These are phyloP conservation scores for Catharus bicknelli DNA, from an alignment of 2,113 vertebrate genomes.

Conservation along the genomic window DNA sequence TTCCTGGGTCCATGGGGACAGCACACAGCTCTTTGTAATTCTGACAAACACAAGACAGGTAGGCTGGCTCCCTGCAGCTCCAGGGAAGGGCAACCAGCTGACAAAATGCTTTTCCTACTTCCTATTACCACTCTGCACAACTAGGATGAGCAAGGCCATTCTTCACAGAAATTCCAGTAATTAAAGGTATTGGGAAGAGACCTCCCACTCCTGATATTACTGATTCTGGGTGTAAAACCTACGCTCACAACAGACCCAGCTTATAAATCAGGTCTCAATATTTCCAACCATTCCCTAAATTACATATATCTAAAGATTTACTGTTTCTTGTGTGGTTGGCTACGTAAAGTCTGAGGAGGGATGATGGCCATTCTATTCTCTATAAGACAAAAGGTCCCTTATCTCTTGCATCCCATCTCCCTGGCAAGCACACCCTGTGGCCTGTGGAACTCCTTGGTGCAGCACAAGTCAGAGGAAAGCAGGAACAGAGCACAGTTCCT, in stretches of 20 bases:
- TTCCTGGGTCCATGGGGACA: not conserved
- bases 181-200: not conserved
- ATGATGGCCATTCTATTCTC: not conserved
- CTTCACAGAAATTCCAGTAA: not conserved
- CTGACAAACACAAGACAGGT: rapidly evolving
- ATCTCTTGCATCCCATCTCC: not conserved
- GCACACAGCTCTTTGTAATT: not conserved
- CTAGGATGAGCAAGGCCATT: not conserved
- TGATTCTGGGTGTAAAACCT: not conserved
- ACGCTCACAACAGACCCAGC: not conserved
- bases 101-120: not conserved
- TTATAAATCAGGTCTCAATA: not conserved
- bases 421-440: not conserved
- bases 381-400: not conserved
- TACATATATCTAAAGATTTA: not conserved
- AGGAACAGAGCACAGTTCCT: not conserved
- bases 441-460: not conserved
- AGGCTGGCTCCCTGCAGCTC: not conserved
- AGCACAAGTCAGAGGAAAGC: not conserved
- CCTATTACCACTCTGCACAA: not conserved
- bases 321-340: not conserved
- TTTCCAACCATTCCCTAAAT: not conserved
- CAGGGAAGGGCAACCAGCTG: not conserved
- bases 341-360: not conserved
- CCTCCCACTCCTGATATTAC: not conserved